A percentile compares a stretch with the other conserved stretches of the same genome.
Conservation (phyloP, 2,888 invertebrate genomes). For the Meandrusa payeni region DNA sequence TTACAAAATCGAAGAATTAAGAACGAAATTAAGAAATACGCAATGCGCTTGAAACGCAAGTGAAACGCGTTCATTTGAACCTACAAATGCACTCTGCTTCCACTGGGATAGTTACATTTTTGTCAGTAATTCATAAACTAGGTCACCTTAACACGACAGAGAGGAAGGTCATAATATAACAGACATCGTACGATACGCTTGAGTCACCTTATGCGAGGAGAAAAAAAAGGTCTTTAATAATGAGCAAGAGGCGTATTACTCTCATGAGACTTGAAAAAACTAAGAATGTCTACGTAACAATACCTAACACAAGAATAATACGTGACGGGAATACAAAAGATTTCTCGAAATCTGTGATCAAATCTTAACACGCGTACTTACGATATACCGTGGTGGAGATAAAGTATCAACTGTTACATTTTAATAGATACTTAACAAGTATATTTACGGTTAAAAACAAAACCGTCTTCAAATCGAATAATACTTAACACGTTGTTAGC, state of each 20-base stretch:
- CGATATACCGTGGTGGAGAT: too few relatives aligned
- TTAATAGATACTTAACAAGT: too few relatives aligned
- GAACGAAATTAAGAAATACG: too few relatives aligned
- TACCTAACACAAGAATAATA: conserved; percentile 19
- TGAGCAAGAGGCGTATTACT: conserved; percentile 18
- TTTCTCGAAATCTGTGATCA: conserved; percentile 9
- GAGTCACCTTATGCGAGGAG: conserved; percentile 20
- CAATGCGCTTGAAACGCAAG: conserved; percentile 3
- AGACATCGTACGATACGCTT: conserved; percentile 22
- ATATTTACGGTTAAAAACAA: too few relatives aligned
- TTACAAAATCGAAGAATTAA: too few relatives aligned
- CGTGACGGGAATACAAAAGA: conserved; percentile 23
- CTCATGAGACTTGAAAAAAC: conserved; percentile 23
- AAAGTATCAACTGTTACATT: too few relatives aligned
- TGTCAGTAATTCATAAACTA: conserved; percentile 16
- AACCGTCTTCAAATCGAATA: too few relatives aligned
- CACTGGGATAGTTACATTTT: conserved; percentile 14
- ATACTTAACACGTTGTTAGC: too few relatives aligned
- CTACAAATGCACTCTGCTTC: conserved; percentile 15
- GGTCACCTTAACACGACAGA: conserved; percentile 21
- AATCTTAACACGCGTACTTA: conserved; percentile 12
- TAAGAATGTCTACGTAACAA: conserved; percentile 18
- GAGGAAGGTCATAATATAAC: conserved; percentile 20
- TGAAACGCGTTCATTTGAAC: conserved; percentile 17
- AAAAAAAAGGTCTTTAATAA: conserved; percentile 23